Conservation (phyloP, 1,140 invertebrate species). For the Bombus cullumanus region DNA sequence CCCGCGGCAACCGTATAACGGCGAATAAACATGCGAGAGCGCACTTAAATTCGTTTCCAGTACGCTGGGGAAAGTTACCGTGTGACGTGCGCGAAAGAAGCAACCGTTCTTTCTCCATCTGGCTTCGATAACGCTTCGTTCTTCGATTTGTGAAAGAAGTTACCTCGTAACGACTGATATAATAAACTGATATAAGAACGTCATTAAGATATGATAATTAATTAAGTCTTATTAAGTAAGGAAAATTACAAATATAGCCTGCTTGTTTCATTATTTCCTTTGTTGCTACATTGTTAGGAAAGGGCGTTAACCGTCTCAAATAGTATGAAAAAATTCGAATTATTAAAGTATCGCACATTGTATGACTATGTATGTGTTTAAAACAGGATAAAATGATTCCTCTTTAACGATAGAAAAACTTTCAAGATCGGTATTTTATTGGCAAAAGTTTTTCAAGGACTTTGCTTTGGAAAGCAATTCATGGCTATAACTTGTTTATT, state of each 20-base stretch:
- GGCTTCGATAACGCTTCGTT: neutral
- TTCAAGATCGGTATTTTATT: neutral
- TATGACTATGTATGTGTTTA: neutral
- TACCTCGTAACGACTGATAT: neutral
- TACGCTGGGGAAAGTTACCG: neutral
- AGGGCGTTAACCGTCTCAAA: too few species aligned
- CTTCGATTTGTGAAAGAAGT: neutral
- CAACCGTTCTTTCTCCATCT: neutral
- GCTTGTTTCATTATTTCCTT: neutral
- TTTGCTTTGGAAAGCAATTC: neutral
- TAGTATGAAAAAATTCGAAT: too few species aligned
- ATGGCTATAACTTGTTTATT: neutral
- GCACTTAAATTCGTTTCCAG: constrained; percentile 6
- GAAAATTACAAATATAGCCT: neutral
- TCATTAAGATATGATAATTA: neutral
- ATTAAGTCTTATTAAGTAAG: too few species aligned
- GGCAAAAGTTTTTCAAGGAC: neutral
- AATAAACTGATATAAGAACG: neutral
- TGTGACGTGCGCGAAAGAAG: neutral
- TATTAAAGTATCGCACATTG: too few species aligned
- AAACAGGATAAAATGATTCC: neutral
- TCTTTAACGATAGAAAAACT: neutral
- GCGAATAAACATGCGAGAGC: constrained; percentile 42
- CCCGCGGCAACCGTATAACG: constrained; percentile 27
- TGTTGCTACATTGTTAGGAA: too few species aligned